Percentiles rank a stretch among this genome's conserved stretches.
phyloP scores from a whole-genome alignment of 2,113 vertebrate species.

The Sphaerodactylus townsendi region DNA sequence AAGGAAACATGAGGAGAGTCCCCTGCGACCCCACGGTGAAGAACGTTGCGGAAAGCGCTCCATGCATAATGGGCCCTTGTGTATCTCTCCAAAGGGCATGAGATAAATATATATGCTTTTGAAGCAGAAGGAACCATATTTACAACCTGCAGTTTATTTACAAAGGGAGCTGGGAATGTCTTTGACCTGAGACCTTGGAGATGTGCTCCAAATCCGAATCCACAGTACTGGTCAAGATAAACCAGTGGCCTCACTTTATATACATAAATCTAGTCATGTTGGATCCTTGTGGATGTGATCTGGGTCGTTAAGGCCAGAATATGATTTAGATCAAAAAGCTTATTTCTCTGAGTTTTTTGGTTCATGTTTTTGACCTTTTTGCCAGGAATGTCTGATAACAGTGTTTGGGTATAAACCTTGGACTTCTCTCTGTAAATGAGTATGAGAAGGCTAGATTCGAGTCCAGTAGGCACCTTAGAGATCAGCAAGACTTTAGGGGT shows the following conservation, averaged over 20 bases:
- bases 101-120: no score
- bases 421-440: fast-evolving
- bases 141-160: background rate
- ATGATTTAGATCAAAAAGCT: slow-evolving; percentile 1
- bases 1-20: no score
- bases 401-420: background rate
- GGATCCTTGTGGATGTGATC: background rate
- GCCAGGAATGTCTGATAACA: background rate
- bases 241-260: background rate
- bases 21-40: no score
- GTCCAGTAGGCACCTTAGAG: no score
- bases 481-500: no score
- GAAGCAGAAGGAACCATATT: background rate
- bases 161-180: background rate
- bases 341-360: background rate
- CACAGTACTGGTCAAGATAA: background rate
- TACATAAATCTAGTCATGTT: background rate
- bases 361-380: background rate
- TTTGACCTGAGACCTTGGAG: background rate
- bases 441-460: background rate
- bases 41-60: no score
- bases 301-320: background rate
- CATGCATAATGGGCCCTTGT: no score
- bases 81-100: no score
- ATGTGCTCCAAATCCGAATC: background rate